A percentile compares a stretch with the other conserved stretches of the same genome.
Evolutionary conservation across 1,140 invertebrate species (phyloP).

Genomic region (Antheraea mylitta): DNA sequence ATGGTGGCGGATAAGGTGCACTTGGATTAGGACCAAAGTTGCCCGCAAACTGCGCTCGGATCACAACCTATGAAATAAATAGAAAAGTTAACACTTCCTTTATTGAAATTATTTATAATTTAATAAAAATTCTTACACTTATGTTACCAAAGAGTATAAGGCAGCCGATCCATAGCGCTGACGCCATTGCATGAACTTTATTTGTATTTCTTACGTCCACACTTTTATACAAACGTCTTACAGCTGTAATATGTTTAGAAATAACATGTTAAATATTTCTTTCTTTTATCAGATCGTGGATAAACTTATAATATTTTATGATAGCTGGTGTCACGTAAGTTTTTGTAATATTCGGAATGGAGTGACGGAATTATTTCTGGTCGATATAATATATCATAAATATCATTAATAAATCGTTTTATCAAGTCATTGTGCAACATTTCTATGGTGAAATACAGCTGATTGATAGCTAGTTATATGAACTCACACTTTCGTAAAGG

Average conservation of each 20-base stretch:
- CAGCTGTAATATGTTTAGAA: conserved; percentile 12
- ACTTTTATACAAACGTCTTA: conserved; percentile 12
- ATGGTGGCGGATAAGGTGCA: conserved; percentile 19
- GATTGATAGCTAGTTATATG: not conserved
- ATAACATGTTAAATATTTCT: conserved; percentile 7
- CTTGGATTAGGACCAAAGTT: conserved; percentile 27
- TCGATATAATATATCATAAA: not conserved
- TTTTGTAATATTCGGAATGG: conserved; percentile 2
- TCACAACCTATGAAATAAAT: conserved; percentile 28
- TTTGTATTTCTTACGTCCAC: not conserved
- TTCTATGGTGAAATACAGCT: not conserved
- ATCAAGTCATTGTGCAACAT: not conserved
- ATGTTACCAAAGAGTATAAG: conserved; percentile 10
- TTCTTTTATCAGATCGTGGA: conserved; percentile 10
- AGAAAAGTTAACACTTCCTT: not conserved
- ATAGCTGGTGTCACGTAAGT: conserved; percentile 8
- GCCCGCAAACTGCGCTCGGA: conserved; percentile 35
- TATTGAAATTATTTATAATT: conserved; percentile 2
- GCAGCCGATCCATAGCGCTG: conserved; percentile 10
- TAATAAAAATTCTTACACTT: conserved; percentile 9
- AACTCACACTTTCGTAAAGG: not conserved
- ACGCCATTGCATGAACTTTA: conserved; percentile 12
- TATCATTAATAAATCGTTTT: not conserved
- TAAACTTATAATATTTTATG: not conserved
- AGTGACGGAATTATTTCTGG: not conserved